Evolutionary conservation across 2,113 vertebrate species (phyloP).

Genomic region (Eubucco bourcierii): DNA sequence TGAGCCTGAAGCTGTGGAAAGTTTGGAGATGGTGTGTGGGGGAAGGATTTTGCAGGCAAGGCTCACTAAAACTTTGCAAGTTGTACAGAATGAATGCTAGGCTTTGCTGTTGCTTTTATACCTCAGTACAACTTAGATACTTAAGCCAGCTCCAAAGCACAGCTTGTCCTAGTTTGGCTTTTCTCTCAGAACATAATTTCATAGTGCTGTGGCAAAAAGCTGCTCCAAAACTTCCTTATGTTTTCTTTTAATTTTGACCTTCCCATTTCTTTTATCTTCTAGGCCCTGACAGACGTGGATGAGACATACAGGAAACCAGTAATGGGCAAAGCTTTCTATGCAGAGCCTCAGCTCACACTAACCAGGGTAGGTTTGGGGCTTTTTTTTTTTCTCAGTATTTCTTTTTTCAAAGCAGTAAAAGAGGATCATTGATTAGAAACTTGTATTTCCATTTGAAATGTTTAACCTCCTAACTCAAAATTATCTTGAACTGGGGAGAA

Average conservation of each 20-base stretch:
- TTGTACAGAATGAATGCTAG: not conserved
- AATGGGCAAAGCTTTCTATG: conserved; percentile 88
- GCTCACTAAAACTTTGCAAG: not conserved
- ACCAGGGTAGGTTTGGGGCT: conserved; percentile 78
- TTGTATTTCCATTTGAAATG: not conserved
- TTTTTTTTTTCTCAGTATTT: not conserved
- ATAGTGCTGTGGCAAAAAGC: not conserved
- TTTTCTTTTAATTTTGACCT: not conserved
- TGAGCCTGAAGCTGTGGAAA: not conserved
- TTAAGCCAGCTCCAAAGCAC: not conserved
- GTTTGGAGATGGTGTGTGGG: not conserved
- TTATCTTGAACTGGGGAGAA: not conserved
- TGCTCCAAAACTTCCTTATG: not conserved
- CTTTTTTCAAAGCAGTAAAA: not conserved
- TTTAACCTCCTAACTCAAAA: not conserved
- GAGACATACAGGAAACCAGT: conserved; percentile 95
- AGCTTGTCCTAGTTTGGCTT: not conserved
- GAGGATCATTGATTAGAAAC: not conserved
- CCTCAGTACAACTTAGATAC: not conserved
- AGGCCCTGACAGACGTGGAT: conserved; percentile 98
- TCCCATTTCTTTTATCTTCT: not conserved
- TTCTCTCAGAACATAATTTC: not conserved
- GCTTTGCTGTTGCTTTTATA: not conserved
- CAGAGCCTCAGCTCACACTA: conserved; percentile 90
- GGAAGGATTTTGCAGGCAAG: not conserved